Evolutionary conservation across 1,140 invertebrate genomes (phyloP).

Genomic region (Apis dorsata): DNA sequence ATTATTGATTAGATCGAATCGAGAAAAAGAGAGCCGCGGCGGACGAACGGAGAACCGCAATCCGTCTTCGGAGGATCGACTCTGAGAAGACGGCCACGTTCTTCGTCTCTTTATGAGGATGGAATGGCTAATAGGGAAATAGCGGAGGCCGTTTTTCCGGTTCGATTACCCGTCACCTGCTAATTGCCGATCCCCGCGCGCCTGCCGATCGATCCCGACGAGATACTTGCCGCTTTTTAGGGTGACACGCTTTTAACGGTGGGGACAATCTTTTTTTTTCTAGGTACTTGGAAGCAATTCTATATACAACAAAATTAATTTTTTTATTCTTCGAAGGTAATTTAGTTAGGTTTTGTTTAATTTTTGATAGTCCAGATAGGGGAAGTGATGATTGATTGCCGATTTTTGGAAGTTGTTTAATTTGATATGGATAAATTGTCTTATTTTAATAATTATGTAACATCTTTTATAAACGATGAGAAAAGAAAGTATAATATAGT

Average conservation of each 20-base stretch:
- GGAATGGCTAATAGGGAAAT: slow-evolving; percentile 47
- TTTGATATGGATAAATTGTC: too few species aligned
- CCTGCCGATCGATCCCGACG: background rate
- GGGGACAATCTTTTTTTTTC: background rate
- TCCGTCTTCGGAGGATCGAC: slow-evolving; percentile 11
- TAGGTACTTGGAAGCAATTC: background rate
- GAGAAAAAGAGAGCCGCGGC: slow-evolving; percentile 69
- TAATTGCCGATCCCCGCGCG: slow-evolving; percentile 8
- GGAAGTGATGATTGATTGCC: too few species aligned
- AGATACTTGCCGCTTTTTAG: background rate
- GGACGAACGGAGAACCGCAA: background rate
- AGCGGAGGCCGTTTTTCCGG: slow-evolving; percentile 58
- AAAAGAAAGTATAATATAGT: too few species aligned
- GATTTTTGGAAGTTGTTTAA: too few species aligned
- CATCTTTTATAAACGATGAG: too few species aligned
- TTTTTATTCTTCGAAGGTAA: background rate
- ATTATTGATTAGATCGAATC: slow-evolving; percentile 80
- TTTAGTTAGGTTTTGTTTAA: background rate
- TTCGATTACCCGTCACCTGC: slow-evolving; percentile 45
- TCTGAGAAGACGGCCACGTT: background rate
- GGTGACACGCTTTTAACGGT: background rate
- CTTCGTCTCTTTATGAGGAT: background rate
- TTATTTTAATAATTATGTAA: too few species aligned
- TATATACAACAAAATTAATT: too few species aligned
- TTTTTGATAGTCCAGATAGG: too few species aligned